Base-by-base conservation (phyloP, 1,140 invertebrate species). In the Pararge aegeria region DNA sequence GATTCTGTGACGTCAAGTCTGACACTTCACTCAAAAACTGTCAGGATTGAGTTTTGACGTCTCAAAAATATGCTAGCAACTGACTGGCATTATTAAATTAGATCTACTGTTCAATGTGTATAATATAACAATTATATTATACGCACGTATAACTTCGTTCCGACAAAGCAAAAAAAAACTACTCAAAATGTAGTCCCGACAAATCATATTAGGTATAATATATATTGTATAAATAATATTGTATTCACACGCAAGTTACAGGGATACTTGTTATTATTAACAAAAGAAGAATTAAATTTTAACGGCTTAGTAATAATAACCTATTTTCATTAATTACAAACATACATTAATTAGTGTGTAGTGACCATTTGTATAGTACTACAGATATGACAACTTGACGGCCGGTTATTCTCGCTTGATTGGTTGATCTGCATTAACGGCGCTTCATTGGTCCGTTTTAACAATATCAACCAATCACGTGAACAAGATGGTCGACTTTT, bases 221-320 rank as follows among this genome's bases (percentile, higher is more conserved):
- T n/a, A n/a, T n/a, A 34, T 34, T 18, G 49, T 59, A 59, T 59
- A 59, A 59, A 59, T 59, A 52, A 59, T 59, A 54, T 54, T 40
- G 5, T 52, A 59, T 59, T 44, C 49, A 59, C 56, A 59, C 56
- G 56, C 49, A 44, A 59, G 56, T 30, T 52, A 56, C 16, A 24
- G 46, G 57, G 50, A 48, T 56, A 56, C 4, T 42, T 27, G 50
- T 52, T 49, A 56, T 21, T 24, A 46, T 37, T 53, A 42, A 61
- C 44, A 38, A 55, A 56, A 56, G 7, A 55, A 54, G 7, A 61
- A 34, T 50, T 55, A 42, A 42, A 42, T 1, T 42, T 40, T 29
- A 61, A 55, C 44, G 29, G 52, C 59, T 61, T 61, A 61, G 42
- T 30, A 50, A 40, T 40, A 61, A 54, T 42, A 42, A 42, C 44